phyloP scores from a whole-genome alignment of 2,113 vertebrate species.

The Pseudopipra pipra region DNA sequence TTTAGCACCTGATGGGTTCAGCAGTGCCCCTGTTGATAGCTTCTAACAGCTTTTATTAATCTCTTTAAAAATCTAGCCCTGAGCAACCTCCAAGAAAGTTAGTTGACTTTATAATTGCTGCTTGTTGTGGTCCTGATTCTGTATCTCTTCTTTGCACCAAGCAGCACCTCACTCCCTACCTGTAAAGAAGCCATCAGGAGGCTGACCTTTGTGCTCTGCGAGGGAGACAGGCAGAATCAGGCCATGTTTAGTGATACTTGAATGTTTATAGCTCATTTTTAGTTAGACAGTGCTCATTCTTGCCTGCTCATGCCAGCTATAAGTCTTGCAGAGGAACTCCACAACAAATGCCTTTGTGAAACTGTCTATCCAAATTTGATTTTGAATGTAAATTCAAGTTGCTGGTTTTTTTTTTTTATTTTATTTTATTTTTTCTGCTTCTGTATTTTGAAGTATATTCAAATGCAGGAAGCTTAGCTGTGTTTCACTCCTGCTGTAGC shows the following conservation, averaged over 20 bases:
- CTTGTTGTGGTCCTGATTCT: constrained; percentile 19
- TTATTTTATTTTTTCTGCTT: neutral
- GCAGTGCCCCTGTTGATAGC: neutral
- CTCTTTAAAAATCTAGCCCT: neutral
- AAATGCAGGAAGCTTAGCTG: neutral
- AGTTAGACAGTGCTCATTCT: constrained; percentile 9
- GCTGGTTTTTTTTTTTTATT: rapidly evolving
- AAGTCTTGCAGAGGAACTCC: neutral
- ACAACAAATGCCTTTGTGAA: neutral
- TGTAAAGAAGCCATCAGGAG: neutral
- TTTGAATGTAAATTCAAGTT: constrained; percentile 1
- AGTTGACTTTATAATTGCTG: constrained; percentile 28
- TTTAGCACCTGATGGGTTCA: neutral
- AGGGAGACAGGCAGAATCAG: constrained; percentile 26
- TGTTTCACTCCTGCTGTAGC: neutral
- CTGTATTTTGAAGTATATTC: neutral
- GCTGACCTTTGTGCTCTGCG: neutral
- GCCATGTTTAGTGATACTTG: constrained; percentile 27
- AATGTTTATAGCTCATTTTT: constrained; percentile 51
- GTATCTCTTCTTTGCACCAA: neutral
- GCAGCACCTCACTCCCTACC: neutral
- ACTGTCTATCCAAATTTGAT: neutral
- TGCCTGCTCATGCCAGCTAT: neutral
- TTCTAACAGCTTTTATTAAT: neutral
- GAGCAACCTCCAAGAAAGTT: neutral